phyloP scores from a whole-genome alignment of 2,113 vertebrate species.

The Ptychochromis oligacanthus region DNA sequence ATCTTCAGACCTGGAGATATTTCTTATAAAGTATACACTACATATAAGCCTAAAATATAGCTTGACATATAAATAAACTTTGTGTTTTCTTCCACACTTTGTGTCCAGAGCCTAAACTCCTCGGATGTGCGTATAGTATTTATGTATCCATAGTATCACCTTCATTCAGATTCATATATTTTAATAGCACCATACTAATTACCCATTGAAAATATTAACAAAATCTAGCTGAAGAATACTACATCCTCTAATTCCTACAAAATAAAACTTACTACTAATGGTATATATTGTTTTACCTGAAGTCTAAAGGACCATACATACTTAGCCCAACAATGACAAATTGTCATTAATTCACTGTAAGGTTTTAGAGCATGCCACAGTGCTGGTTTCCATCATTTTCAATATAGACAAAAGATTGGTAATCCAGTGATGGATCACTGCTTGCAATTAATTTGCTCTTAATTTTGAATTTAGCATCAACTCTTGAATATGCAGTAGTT shows the following conservation, averaged over 20 bases:
- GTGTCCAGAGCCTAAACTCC: constrained; percentile 68
- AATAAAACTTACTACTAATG: constrained; percentile 19
- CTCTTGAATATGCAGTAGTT: neutral
- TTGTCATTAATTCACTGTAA: neutral
- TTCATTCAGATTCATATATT: constrained; percentile 21
- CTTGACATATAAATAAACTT: constrained; percentile 13
- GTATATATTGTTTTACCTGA: neutral
- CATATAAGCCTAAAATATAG: neutral
- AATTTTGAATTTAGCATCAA: neutral
- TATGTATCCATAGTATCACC: constrained; percentile 19
- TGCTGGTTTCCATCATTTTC: neutral
- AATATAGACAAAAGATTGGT: neutral
- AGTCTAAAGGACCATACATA: constrained; percentile 1
- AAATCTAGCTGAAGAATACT: constrained; percentile 5
- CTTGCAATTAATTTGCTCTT: neutral
- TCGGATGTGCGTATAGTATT: constrained; percentile 65
- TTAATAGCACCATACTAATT: constrained; percentile 44
- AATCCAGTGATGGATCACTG: neutral
- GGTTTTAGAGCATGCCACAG: neutral
- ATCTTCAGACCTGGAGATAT: neutral
- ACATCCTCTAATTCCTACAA: constrained; percentile 17
- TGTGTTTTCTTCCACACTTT: constrained; percentile 48
- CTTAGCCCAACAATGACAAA: neutral
- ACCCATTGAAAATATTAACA: constrained; percentile 16
- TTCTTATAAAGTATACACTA: neutral